phyloP scores from a whole-genome alignment of 2,113 vertebrate species.

The Verasper variegatus region DNA sequence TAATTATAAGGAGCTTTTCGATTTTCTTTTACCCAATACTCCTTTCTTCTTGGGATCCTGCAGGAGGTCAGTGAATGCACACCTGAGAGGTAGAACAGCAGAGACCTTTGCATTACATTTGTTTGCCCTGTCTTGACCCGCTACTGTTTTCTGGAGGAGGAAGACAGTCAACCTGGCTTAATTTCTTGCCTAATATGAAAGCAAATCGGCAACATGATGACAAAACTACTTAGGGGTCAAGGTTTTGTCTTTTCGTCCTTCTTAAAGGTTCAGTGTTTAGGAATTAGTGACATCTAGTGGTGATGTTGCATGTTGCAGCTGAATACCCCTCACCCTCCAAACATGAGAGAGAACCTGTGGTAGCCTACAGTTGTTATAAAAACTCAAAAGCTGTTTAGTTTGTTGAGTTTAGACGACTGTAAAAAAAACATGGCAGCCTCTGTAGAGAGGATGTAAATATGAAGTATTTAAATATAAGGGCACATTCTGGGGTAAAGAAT shows the following conservation, averaged over 20 bases:
- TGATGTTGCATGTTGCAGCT: no score
- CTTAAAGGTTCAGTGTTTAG: no score
- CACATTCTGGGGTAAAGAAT: no score
- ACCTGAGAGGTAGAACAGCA: conserved; percentile 10
- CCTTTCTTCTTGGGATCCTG: conserved; percentile 25
- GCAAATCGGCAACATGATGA: background rate
- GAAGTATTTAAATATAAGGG: no score
- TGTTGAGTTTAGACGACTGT: no score
- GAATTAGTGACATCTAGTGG: no score
- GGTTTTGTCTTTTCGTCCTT: background rate
- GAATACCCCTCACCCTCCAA: no score
- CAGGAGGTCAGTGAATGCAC: conserved; percentile 45
- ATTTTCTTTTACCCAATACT: conserved; percentile 23
- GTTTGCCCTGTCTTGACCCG: background rate
- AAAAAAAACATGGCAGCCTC: no score
- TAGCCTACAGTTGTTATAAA: no score
- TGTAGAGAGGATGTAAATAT: no score
- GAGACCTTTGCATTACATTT: conserved; percentile 3
- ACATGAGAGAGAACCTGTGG: no score
- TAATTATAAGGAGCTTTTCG: conserved; percentile 16
- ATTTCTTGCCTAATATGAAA: background rate
- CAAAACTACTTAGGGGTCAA: background rate
- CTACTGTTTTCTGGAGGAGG: conserved; percentile 4
- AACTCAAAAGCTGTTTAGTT: no score
- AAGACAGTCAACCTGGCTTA: background rate